Base-by-base conservation (phyloP, 92 coral and sea anemone genomes). In the Parazoanthus swiftii region DNA sequence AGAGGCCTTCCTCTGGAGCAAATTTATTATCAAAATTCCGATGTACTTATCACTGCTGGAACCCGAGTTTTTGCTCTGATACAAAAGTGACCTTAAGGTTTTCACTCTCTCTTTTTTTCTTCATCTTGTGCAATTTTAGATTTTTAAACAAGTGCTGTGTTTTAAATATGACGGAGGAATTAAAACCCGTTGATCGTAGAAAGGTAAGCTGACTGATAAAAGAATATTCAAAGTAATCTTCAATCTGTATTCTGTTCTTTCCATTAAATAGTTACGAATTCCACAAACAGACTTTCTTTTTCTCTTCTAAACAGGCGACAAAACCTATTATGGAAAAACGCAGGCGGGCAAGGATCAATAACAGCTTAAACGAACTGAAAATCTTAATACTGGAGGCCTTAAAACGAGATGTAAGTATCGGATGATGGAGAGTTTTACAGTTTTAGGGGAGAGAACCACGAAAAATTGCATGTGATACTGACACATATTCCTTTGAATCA, bases 271-370 rank as follows among this genome's bases (percentile, higher is more conserved):
- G 42, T 36, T 26, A 75, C 5, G 50, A 43, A 29, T 75, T 36
- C 59, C 21, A 75, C 42, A 36, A 26, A 43, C 26, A 36, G 9
- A 36, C 43, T 26, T 29, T 81, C 11, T 48, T 54, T 54, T 29
- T 46, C 18, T 88, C 74, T 78, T 36, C 33, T 51, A 81, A 88
- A 66, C 89, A 94, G 97, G 93, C 97, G 1, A 92, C 97, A 33
- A 94, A 94, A 77, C 97, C 97, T 38, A 91, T 94, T 75, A 94
- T 94, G 97, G 97, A 94, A 80, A 94, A 94, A 74, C 86, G 93
- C 5, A 63, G 97, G 73, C 81, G 97, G 74, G 97, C 94, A 15
- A 81, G 97, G 66, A 94, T 94, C 75, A 94, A 94, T 88, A 91
- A 87, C 80, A 94, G 97, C 58, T 81, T 94, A 38, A 92, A 94